A percentile compares a stretch with the other conserved stretches of the same genome.
These are phyloP conservation scores for Biston betularia DNA, from an alignment of 2,888 invertebrate species.

Conservation along the genomic window DNA sequence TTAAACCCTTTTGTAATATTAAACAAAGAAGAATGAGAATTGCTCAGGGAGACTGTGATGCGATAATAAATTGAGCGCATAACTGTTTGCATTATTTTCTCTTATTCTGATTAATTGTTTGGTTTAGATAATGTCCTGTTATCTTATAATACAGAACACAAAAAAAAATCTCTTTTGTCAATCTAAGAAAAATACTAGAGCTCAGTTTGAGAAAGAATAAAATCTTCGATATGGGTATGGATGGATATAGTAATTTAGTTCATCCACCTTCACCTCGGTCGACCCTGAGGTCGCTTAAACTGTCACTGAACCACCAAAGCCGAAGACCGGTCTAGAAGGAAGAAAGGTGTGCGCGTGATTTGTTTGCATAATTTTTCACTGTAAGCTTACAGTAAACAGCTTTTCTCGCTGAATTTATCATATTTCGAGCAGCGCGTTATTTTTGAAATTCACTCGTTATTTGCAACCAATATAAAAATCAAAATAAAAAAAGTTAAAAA, in stretches of 20 bases:
- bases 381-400: background rate
- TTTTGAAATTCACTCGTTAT: background rate
- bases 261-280: too few relatives aligned
- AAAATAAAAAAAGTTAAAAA: too few relatives aligned
- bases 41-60: constrained; percentile 56
- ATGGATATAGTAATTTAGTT: too few relatives aligned
- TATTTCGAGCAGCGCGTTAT: background rate
- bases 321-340: too few relatives aligned
- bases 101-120: constrained; percentile 57
- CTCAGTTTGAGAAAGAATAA: background rate
- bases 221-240: background rate
- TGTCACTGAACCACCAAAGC: too few relatives aligned
- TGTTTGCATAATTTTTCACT: constrained; percentile 9
- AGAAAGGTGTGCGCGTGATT: background rate
- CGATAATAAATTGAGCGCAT: constrained; percentile 65
- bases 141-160: too few relatives aligned
- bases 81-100: constrained; percentile 59
- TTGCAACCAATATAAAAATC: too few relatives aligned
- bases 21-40: constrained; percentile 61
- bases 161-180: too few relatives aligned
- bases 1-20: constrained; percentile 61
- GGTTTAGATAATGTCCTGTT: constrained; percentile 47
- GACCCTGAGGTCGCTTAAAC: too few relatives aligned
- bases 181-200: constrained; percentile 12
- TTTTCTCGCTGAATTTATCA: background rate